Evolutionary conservation across 2,797 vertebrate genomes (phyloP).

Genomic region (Nyctibius grandis): DNA sequence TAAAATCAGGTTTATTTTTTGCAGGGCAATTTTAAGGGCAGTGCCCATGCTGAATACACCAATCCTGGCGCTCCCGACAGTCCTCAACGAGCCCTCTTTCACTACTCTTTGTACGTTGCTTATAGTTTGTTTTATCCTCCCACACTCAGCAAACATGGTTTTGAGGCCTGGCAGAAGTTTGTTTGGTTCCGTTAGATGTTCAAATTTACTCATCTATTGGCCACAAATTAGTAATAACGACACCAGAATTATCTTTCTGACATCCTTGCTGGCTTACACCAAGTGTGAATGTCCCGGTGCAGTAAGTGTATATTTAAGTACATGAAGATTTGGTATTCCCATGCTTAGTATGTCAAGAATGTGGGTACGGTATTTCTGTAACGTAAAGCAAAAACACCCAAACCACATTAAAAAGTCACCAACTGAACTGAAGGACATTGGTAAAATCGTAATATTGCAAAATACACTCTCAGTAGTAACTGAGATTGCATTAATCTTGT

Average conservation of each 20-base stretch:
- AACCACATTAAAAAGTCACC: neutral
- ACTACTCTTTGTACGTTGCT: fast-evolving
- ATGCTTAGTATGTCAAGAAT: neutral
- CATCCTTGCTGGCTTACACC: neutral
- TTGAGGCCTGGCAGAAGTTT: neutral
- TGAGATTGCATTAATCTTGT: neutral
- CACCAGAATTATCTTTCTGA: neutral
- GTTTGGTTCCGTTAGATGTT: neutral
- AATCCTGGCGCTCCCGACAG: neutral
- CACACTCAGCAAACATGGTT: neutral
- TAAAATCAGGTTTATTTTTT: neutral
- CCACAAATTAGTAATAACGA: neutral
- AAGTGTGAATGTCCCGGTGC: neutral
- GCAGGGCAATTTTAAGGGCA: neutral
- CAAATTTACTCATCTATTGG: neutral
- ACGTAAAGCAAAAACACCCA: neutral
- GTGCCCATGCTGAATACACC: neutral
- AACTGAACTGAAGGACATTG: neutral
- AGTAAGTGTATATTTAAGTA: fast-evolving
- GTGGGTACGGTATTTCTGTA: neutral
- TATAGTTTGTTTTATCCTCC: neutral
- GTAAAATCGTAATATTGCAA: neutral
- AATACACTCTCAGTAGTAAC: neutral
- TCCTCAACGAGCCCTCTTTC: neutral
- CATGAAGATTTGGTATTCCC: neutral